Base-by-base conservation (phyloP, 2,797 vertebrate genomes). In the Protosalanx chinensis region DNA sequence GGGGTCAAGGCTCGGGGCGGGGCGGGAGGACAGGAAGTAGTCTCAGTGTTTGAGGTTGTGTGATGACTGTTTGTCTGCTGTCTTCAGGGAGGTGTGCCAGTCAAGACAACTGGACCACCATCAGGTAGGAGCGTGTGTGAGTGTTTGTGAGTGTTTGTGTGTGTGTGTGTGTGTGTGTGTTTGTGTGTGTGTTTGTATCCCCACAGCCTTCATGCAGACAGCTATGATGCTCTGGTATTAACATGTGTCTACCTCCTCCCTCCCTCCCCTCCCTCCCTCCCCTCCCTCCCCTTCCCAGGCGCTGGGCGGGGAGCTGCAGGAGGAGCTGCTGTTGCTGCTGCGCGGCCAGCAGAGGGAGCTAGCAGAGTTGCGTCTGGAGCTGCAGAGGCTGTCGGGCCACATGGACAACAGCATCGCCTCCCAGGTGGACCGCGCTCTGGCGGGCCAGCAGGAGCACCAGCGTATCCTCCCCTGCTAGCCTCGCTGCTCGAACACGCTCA, bases 291-390 rank as follows among this genome's bases (percentile, higher is more conserved):
- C 1, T 53, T 29, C 15, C 0, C 0, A 0, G 8, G 2, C 95
- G 94, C 84, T 92, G 81, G 91, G 88, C 33, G 53, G 86, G 0
- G 96, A 96, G 63, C 88, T 93, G 49, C 94, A 95, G 84, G 95
- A 97, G 0, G 96, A 98, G 86, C 84, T 98, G 91, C 79, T 97
- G 81, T 90, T 94, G 81, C 83, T 99, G 15, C 83, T 98, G 80
- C 94, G 95, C 74, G 92, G 89, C 84, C 97, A 98, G 67, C 97
- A 98, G 90, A 94, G 93, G 78, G 97, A 98, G 84, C 80, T 99
- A 30, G 88, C 86, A 0, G 95, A 97, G 56, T 90, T 98, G 71
- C 92, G 93, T 5, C 93, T 94, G 83, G 95, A 88, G 73, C 91
- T 95, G 72, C 93, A 94, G 82, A 92, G 93, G n/a, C 85, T 95